Base-by-base conservation (phyloP, 1,140 invertebrate genomes). In the Eupristina koningsbergeri region DNA sequence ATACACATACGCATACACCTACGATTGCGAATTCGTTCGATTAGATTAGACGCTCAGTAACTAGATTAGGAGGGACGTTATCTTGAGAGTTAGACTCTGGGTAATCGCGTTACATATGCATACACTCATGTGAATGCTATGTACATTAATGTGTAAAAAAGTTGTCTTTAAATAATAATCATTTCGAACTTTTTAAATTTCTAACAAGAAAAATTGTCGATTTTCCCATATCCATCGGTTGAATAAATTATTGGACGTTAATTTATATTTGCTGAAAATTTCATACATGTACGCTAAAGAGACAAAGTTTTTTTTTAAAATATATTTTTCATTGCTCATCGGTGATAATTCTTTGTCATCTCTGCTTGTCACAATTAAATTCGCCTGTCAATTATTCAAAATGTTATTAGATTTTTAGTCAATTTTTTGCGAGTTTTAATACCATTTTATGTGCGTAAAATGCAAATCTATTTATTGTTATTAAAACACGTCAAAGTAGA, bases 11-110 rank as follows among this genome's bases (percentile, higher is more conserved):
- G 69, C 39, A 71, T 85, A 64, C 31, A 64, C 29, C 19, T 69
- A 53, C 31, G 50, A 71, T 50, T 73, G 50, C 74, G 71, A 67
- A 53, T 64, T 87, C 87, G 88, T 76, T 87, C 88, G 92, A 92
- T 92, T 92, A 92, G 92, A 92, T 92, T 92, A 91, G 89, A 92
- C 89, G 91, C 91, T 89, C 92, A 91, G 92, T 91, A 92, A 92
- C 92, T 92, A 92, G 92, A 92, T 92, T 92, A 91, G 89, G 86
- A 86, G 87, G 77, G 84, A 87, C 82, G 88, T 92, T 92, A 92
- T 92, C 92, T 90, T 87, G 84, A 89, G 91, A 92, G 92, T 92
- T 92, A 91, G 90, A 92, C 88, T 85, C 90, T 87, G 88, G 86
- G 88, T 89, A 78, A 88, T 89, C 88, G 88, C 63, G 74, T 39